Percentiles rank a stretch among this genome's conserved stretches.
Evolutionary conservation across 2,797 vertebrate genomes (phyloP).

Genomic region (Sebastes trivittatus): DNA sequence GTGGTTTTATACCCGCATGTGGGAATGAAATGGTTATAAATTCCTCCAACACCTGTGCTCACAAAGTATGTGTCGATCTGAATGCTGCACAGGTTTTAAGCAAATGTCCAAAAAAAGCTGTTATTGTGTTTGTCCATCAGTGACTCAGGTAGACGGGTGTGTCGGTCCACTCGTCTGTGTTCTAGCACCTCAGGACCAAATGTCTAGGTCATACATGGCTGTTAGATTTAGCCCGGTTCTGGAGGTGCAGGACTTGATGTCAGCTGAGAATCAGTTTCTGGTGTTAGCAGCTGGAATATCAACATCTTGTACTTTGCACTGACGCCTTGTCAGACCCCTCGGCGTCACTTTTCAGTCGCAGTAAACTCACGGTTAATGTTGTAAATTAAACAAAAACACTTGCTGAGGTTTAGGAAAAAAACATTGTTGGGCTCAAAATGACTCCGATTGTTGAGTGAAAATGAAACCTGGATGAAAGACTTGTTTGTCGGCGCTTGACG

Average conservation of each 20-base stretch:
- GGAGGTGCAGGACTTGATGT: no score
- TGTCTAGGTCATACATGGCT: neutral
- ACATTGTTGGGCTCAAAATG: neutral
- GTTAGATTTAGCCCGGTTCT: neutral
- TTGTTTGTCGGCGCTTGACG: neutral
- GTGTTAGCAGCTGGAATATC: no score
- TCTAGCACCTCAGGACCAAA: neutral
- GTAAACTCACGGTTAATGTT: neutral
- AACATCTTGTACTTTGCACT: no score
- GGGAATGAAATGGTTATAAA: conserved; percentile 50
- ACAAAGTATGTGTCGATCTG: neutral
- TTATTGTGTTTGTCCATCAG: neutral
- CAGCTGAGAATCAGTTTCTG: no score
- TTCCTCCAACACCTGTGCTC: conserved; percentile 42
- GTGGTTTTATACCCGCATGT: conserved; percentile 26
- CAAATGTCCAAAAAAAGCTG: neutral
- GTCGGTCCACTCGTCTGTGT: neutral
- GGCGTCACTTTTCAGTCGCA: neutral
- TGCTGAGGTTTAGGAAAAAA: neutral
- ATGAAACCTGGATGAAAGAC: neutral
- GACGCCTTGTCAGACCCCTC: no score
- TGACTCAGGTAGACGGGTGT: neutral
- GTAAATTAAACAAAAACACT: neutral
- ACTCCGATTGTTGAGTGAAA: neutral
- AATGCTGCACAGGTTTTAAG: conserved; percentile 18